Evolutionary conservation across 23 tunicate species (phyloP).

Genomic region (Trididemnum clinides): DNA sequence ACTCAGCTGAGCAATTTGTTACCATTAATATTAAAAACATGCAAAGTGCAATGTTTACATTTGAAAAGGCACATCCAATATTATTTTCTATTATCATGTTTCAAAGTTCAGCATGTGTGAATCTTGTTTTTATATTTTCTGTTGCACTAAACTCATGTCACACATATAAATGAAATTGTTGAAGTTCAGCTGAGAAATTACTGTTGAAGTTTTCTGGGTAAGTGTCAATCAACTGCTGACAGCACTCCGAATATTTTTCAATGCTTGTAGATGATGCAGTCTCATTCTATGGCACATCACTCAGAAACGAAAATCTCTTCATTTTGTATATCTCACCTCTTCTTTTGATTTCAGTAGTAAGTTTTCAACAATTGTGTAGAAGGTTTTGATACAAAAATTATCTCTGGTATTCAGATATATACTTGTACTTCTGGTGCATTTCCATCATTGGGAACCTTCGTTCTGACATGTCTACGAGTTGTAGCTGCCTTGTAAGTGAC

Average conservation of each 20-base stretch:
- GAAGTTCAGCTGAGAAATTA: not conserved
- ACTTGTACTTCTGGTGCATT: not conserved
- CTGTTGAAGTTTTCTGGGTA: not conserved
- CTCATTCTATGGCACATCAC: not conserved
- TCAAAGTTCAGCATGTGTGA: not conserved
- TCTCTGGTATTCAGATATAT: not conserved
- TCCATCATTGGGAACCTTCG: not conserved
- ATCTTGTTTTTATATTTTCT: not conserved
- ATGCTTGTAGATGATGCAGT: not conserved
- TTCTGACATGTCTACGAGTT: not conserved
- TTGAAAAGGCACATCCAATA: not conserved
- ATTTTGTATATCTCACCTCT: not conserved
- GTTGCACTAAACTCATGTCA: not conserved
- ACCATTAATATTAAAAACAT: not conserved
- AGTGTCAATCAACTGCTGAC: not conserved
- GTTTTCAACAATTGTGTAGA: not conserved
- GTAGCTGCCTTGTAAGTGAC: conserved; percentile 8
- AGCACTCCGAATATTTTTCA: not conserved
- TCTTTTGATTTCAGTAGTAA: not conserved
- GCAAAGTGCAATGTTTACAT: not conserved
- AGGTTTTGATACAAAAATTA: not conserved
- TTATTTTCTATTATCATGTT: not conserved
- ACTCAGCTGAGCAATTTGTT: not conserved
- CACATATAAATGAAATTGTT: not conserved
- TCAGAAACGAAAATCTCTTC: not conserved